These are phyloP conservation scores for Phortica magna DNA, from an alignment of 2,888 invertebrate genomes.

Conservation along the genomic window DNA sequence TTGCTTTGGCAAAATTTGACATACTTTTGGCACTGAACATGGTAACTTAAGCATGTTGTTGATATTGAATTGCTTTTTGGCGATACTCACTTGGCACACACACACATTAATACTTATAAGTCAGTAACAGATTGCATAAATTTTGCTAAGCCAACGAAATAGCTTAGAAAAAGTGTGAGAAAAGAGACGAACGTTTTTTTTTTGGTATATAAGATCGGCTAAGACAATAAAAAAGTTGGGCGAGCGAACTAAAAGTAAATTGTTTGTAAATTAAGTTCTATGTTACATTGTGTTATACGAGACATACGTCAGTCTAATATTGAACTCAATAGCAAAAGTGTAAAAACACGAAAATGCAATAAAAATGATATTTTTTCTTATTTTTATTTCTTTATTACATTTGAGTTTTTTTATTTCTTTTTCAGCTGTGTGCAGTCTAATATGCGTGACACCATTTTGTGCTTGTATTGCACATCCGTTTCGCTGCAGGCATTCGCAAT, in stretches of 20 bases:
- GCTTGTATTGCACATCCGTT: conserved; percentile 24
- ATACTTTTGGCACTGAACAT: conserved; percentile 56
- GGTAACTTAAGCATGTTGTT: conserved; percentile 67
- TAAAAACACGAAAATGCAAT: conserved; percentile 24
- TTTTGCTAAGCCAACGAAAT: no score
- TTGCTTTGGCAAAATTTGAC: neutral
- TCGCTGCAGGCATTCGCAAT: neutral
- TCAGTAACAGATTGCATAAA: no score
- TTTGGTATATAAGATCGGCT: no score
- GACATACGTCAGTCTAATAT: conserved; percentile 10
- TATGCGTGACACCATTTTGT: conserved; percentile 33
- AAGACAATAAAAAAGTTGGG: no score
- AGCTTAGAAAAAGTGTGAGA: no score
- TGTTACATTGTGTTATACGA: neutral
- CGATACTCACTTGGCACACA: conserved; percentile 48
- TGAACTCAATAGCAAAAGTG: conserved; percentile 14
- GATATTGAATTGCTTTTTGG: conserved; percentile 65
- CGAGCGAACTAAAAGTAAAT: no score
- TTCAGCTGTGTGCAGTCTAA: conserved; percentile 1
- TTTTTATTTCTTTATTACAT: neutral
- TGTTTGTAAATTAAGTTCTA: no score
- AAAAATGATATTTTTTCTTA: neutral
- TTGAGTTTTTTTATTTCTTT: neutral
- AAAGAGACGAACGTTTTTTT: no score
- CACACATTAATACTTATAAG: conserved; percentile 26